phyloP scores from a whole-genome alignment of 2,113 vertebrate genomes.

The Pyrgilauda ruficollis region DNA sequence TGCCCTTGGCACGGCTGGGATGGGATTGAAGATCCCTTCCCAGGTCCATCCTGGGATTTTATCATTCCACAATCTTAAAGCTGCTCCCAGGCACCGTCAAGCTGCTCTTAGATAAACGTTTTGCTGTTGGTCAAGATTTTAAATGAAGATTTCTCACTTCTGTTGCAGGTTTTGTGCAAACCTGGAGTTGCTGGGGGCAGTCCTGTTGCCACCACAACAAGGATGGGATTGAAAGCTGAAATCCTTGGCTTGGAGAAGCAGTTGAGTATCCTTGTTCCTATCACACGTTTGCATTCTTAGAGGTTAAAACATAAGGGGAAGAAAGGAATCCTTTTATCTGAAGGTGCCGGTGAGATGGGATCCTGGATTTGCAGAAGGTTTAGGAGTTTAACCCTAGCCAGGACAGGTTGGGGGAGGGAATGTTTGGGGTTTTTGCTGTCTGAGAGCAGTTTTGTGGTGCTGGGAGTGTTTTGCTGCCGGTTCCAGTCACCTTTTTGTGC shows the following conservation, averaged over 20 bases:
- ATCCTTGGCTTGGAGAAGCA: slow-evolving; percentile 70
- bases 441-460: not conserved
- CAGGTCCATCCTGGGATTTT: not conserved
- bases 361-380: not conserved
- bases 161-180: slow-evolving; percentile 58
- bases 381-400: not conserved
- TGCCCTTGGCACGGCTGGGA: not conserved
- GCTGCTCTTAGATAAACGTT: accelerated
- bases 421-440: accelerated
- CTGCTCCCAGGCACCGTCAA: not conserved
- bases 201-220: not conserved
- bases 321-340: not conserved
- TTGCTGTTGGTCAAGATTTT: not conserved
- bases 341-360: too few relatives aligned
- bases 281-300: accelerated
- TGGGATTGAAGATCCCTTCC: not conserved
- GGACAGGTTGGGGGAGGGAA: not conserved
- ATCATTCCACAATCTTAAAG: accelerated
- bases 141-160: not conserved
- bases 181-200: not conserved
- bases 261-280: slow-evolving; percentile 61
- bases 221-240: slow-evolving; percentile 47
- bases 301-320: not conserved
- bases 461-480: accelerated
- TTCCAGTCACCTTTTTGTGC: not conserved